Evolutionary conservation across 2,113 vertebrate species (phyloP).

Genomic region (Ovis canadensis): DNA sequence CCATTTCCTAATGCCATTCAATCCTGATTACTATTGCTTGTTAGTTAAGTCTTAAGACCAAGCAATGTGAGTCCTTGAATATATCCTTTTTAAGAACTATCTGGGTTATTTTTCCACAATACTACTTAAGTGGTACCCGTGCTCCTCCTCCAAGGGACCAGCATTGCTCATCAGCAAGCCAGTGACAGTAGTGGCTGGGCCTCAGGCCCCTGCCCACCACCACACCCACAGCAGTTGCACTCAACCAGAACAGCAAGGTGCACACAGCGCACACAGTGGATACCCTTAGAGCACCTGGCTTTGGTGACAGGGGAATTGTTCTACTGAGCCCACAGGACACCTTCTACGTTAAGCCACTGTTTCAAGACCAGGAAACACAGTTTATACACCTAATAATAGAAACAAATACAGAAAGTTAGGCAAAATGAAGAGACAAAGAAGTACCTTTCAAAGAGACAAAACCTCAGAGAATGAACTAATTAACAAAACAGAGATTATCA

Average conservation of each 20-base stretch:
- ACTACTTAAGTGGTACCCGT: not conserved
- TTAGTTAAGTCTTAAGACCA: not conserved
- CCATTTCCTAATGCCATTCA: not conserved
- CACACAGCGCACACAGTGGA: not conserved
- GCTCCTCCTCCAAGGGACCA: not conserved
- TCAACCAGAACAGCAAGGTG: not conserved
- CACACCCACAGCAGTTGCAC: accelerated
- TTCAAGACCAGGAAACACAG: not conserved
- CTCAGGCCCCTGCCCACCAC: not conserved
- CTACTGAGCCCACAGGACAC: not conserved
- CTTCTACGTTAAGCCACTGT: not conserved
- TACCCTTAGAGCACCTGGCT: not conserved
- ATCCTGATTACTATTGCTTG: not conserved
- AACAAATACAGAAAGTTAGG: not conserved
- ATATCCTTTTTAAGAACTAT: not conserved
- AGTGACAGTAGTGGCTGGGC: not conserved
- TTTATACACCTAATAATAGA: not conserved
- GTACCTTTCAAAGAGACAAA: not conserved
- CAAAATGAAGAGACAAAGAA: not conserved
- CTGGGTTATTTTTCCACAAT: not conserved
- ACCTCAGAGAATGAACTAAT: not conserved
- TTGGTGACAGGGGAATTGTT: not conserved
- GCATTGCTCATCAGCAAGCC: not conserved
- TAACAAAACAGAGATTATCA: not conserved
- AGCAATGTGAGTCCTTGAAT: not conserved